These are phyloP conservation scores for Lanistes nyassanus DNA, from an alignment of 1,140 invertebrate species.

Conservation along the genomic window DNA sequence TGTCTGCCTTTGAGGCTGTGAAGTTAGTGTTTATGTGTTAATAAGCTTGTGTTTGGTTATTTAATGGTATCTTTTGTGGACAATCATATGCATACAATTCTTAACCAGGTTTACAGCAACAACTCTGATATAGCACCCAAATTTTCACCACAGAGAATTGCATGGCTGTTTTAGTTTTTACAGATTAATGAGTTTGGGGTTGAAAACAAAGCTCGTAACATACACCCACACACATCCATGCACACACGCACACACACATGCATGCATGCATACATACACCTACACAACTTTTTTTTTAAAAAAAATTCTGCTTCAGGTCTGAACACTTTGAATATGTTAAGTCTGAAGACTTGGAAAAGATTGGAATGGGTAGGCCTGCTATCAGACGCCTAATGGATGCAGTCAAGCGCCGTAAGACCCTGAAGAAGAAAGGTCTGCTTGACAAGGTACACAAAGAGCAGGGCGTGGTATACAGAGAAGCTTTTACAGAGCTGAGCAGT, in stretches of 20 bases:
- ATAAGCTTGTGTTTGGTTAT: too few relatives aligned
- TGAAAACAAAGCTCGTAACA: not conserved
- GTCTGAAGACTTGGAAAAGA: slow-evolving; percentile 91
- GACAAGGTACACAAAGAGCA: too few relatives aligned
- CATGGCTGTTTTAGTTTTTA: too few relatives aligned
- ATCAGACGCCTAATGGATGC: slow-evolving; percentile 88
- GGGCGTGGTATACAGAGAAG: not conserved
- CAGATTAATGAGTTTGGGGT: too few relatives aligned
- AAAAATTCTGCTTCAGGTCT: slow-evolving; percentile 70
- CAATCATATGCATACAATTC: too few relatives aligned
- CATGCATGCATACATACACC: not conserved
- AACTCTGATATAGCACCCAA: too few relatives aligned
- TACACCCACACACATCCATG: too few relatives aligned
- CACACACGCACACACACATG: not conserved
- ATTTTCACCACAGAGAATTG: too few relatives aligned
- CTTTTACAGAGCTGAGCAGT: too few relatives aligned
- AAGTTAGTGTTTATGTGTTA: not conserved
- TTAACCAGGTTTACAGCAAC: too few relatives aligned
- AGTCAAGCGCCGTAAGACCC: slow-evolving; percentile 86
- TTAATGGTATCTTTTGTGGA: too few relatives aligned
- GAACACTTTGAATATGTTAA: slow-evolving; percentile 97
- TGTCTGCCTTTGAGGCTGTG: not conserved
- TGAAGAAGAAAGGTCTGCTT: slow-evolving; percentile 84
- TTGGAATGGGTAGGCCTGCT: slow-evolving; percentile 93
- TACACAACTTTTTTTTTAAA: not conserved